phyloP scores from a whole-genome alignment of 2,888 invertebrate species.

The Zaprionus lineosus region DNA sequence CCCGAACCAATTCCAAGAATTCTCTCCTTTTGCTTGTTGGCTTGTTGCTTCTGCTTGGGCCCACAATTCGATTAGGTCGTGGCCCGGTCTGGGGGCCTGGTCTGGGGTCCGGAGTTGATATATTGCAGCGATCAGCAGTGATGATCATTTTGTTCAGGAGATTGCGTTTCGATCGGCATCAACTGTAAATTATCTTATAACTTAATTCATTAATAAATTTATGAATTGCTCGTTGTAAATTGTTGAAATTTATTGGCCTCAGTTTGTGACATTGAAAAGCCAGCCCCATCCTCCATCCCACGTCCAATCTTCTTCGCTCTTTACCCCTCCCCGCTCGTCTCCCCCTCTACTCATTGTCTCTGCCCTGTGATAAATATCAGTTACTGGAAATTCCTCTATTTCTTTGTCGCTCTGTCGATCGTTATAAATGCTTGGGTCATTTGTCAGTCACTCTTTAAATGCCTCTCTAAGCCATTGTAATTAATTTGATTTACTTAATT shows the following conservation, averaged over 20 bases:
- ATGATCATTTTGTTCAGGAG: slow-evolving; percentile 73
- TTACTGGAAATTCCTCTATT: slow-evolving; percentile 20
- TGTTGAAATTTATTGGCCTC: slow-evolving; percentile 75
- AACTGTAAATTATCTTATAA: slow-evolving; percentile 81
- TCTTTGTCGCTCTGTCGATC: slow-evolving; percentile 21
- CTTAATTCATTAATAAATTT: slow-evolving; percentile 82
- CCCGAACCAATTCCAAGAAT: slow-evolving; percentile 55
- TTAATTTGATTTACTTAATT: slow-evolving; percentile 67
- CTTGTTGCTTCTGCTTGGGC: slow-evolving; percentile 30
- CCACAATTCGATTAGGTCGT: slow-evolving; percentile 65
- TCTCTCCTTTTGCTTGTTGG: slow-evolving; percentile 22
- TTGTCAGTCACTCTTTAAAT: slow-evolving; percentile 60
- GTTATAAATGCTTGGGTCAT: slow-evolving; percentile 51
- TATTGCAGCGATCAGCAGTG: slow-evolving; percentile 77
- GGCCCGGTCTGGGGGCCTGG: slow-evolving; percentile 47
- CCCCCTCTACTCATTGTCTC: slow-evolving; percentile 43
- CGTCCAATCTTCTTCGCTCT: slow-evolving; percentile 2
- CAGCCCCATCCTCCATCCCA: slow-evolving; percentile 7
- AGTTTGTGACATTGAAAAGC: slow-evolving; percentile 54
- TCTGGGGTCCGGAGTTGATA: slow-evolving; percentile 70
- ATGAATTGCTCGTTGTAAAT: slow-evolving; percentile 81
- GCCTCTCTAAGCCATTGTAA: slow-evolving; percentile 53
- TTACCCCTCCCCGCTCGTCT: not conserved
- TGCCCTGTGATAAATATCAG: too few relatives aligned
- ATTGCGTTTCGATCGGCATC: slow-evolving; percentile 68